phyloP scores from a whole-genome alignment of 2,888 invertebrate species.

The Philopedon plagiatum region DNA sequence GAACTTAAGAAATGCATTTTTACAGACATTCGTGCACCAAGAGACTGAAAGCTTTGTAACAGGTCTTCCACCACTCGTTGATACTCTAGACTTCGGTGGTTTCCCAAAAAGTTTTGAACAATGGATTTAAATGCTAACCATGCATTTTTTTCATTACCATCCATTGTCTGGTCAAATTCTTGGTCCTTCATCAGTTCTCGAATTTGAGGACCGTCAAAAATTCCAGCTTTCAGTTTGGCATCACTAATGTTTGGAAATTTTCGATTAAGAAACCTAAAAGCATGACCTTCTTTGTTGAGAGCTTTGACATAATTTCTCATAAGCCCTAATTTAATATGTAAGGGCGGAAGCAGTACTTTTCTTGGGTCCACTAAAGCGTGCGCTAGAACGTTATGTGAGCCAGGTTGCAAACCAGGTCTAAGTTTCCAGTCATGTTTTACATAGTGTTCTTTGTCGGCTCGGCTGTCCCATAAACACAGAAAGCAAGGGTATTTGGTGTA shows the following conservation, averaged over 20 bases:
- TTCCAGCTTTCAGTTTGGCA: no score
- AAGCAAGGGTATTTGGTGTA: background rate
- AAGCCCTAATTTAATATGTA: conserved; percentile 15
- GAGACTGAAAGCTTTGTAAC: no score
- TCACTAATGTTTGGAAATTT: conserved; percentile 24
- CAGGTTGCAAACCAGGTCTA: background rate
- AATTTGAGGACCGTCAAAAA: no score
- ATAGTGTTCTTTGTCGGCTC: conserved; percentile 7
- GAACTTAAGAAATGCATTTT: no score
- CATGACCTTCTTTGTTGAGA: conserved; percentile 13
- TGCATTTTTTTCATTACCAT: conserved; percentile 13
- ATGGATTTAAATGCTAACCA: conserved; percentile 20
- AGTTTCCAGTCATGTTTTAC: conserved; percentile 16
- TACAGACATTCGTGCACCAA: no score
- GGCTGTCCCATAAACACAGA: conserved; percentile 11
- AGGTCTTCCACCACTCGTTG: no score
- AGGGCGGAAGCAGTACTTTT: conserved; percentile 9
- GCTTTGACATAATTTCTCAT: no score
- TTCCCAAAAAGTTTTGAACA: conserved; percentile 19
- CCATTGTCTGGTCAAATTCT: background rate
- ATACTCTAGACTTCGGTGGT: conserved; percentile 21
- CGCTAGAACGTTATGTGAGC: background rate
- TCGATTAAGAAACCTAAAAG: conserved; percentile 5
- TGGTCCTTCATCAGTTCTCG: background rate
- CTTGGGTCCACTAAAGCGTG: conserved; percentile 17